phyloP scores from a whole-genome alignment of 2,113 vertebrate species.

The Recurvirostra avosetta region DNA sequence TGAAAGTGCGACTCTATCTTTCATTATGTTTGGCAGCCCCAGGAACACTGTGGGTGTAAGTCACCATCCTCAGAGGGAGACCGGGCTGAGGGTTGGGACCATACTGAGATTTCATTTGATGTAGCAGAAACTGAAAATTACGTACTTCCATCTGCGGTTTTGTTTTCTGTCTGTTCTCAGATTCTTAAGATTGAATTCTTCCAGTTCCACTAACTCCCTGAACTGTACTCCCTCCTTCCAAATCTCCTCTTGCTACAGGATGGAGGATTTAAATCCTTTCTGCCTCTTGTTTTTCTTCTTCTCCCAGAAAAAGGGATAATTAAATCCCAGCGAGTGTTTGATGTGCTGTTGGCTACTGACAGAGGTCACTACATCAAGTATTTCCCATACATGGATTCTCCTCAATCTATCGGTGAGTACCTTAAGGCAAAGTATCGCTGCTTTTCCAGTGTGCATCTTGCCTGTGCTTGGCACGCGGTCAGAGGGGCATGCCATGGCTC shows the following conservation, averaged over 20 bases:
- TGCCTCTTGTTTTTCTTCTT: not conserved
- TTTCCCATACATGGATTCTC: constrained; percentile 87
- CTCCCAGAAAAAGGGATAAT: constrained; percentile 86
- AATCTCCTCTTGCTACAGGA: not conserved
- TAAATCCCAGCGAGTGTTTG: constrained; percentile 79
- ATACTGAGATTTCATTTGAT: accelerated
- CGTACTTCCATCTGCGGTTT: accelerated
- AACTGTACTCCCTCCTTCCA: no score
- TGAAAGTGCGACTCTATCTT: not conserved
- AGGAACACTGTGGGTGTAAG: accelerated
- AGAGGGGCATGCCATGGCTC: not conserved
- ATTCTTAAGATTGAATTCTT: not conserved
- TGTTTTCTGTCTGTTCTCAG: not conserved
- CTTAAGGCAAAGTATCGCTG: accelerated
- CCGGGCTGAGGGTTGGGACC: not conserved
- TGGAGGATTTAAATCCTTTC: not conserved
- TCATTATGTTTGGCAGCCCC: accelerated
- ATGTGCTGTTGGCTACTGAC: constrained; percentile 85
- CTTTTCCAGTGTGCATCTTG: accelerated
- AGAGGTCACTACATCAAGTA: constrained; percentile 82
- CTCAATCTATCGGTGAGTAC: constrained; percentile 85
- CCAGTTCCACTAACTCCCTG: not conserved
- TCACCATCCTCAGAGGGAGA: not conserved
- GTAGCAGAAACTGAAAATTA: not conserved
- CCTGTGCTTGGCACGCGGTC: accelerated